Base-by-base conservation (phyloP, 2,113 vertebrate species). In the Callionymus lyra region DNA sequence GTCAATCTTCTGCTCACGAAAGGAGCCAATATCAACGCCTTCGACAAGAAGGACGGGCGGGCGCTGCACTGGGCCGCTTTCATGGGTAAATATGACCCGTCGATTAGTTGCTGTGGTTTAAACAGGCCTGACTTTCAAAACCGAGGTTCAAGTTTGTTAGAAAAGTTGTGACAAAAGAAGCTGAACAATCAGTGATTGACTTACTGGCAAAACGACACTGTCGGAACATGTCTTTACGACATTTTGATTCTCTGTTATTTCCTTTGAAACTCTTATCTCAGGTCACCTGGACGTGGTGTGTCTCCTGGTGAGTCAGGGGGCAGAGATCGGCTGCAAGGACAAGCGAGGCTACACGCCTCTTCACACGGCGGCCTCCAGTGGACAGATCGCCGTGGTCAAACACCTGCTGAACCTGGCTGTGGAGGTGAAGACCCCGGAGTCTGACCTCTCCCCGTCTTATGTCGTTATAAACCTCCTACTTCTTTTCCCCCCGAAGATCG, bases 21-120 rank as follows among this genome's bases (percentile, higher is more conserved):
- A 82, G 94, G 94, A 21, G 94, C 94, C 37, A 98, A 98, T 74
- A 95, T 97, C 80, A 98, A 98, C 16, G 94, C 94, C 34, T 97
- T 97, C 19, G 94, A 98, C 76, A 98, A 98, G 86, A 97, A 93
- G 76, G 94, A 98, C 45, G 86, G 91, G 58, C 88, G 92, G 16
- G 91, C 94, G 49, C 83, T 98, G 58, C 94, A 98, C 77, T 98
- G 94, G 94, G 94, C 94, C 2, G 91, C 93, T 0, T 97, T 92
- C 63, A 91, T 91, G 89, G 94, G 94, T 98, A 79, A 91, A 84
- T n/a, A n/a, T n/a, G n/a, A n/a, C n/a, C n/a, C n/a, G n/a, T n/a
- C n/a, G n/a, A n/a, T n/a, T n/a, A n/a, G n/a, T n/a, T n/a, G n/a
- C n/a, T n/a, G 49, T 27, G 4, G 34, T 12, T 12, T 15, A 17